Base-by-base conservation (phyloP, 2,113 vertebrate genomes). In the Lampris incognitus region DNA sequence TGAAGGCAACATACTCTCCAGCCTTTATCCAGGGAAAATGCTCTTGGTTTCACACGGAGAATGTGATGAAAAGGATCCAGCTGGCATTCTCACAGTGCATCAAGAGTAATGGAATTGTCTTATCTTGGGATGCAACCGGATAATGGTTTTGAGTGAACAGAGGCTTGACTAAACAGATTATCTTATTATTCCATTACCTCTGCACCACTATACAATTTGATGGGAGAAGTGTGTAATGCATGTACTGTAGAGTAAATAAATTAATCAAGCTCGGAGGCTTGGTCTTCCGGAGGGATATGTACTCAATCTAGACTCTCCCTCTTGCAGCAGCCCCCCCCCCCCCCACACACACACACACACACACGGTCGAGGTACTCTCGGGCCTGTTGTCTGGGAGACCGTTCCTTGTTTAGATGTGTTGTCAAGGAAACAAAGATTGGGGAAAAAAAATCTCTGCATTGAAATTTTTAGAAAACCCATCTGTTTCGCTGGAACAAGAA, bases 321-420 rank as follows among this genome's bases (percentile, higher is more conserved):
- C 36, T 66, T 41, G 60, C 76, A 81, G 68, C 51, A 71, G 76
- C 51, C 77, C 44, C 7, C 44, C 7, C 10, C 42, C 38, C 39
- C 81, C 61, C 76, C 61, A 38, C 44, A 49, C 13, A 64, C 11
- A 72, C 68, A 8, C 64, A 59, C 69, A 68, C 49, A 75, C 72
- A 74, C 72, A 50, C 54, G 4, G 50, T 87, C 86, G 85, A 67
- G 69, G 74, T 76, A 86, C 77, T 91, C 91, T 92, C 84, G 85
- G 86, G 85, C 86, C 84, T 88, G 93, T 94, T 94, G 93, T 93
- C 93, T 80, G 72, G 93, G 94, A 91, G 91, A 94, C 94, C 85
- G 81, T 84, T 91, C 86, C 89, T 94, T 95, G 93, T 94, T 95
- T 94, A 86, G 91, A 91, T 82, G 65, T 87, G 93, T 94, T 89